These are phyloP conservation scores for Macquaria ambigua DNA, from an alignment of 2,113 vertebrate species.

Conservation along the genomic window DNA sequence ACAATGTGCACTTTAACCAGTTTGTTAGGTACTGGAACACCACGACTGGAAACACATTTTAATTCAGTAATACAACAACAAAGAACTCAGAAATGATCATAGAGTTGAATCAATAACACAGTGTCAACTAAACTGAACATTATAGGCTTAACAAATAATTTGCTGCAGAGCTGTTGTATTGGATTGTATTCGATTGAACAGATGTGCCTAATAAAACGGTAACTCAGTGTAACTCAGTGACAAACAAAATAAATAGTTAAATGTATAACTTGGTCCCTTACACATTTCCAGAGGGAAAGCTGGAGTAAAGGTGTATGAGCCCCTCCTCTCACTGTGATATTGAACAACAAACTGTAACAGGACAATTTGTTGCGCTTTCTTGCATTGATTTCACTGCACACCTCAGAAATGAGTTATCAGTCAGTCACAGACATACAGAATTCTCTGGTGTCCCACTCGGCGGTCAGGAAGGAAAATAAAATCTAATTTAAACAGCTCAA, in stretches of 20 bases:
- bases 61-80: not conserved
- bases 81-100: not conserved
- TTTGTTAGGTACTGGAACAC: not conserved
- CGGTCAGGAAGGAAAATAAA: not conserved
- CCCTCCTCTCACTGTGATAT: conserved; percentile 20
- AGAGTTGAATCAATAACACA: not conserved
- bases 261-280: not conserved
- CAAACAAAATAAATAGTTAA: not conserved
- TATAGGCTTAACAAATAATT: not conserved
- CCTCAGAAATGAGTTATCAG: conserved; percentile 44
- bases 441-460: conserved; percentile 28
- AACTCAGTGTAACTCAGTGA: conserved; percentile 20
- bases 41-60: not conserved
- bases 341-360: conserved; percentile 34
- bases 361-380: conserved; percentile 44
- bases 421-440: conserved; percentile 25
- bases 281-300: conserved; percentile 30
- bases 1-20: not conserved
- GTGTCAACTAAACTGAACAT: not conserved
- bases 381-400: conserved; percentile 44
- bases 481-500: conserved; percentile 32
- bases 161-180: not conserved
- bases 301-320: not conserved
- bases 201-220: conserved; percentile 11
- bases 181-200: not conserved